Conservation (phyloP, 37 sponge, comb jelly and placozoan species). For the Eunapius fragilis region DNA sequence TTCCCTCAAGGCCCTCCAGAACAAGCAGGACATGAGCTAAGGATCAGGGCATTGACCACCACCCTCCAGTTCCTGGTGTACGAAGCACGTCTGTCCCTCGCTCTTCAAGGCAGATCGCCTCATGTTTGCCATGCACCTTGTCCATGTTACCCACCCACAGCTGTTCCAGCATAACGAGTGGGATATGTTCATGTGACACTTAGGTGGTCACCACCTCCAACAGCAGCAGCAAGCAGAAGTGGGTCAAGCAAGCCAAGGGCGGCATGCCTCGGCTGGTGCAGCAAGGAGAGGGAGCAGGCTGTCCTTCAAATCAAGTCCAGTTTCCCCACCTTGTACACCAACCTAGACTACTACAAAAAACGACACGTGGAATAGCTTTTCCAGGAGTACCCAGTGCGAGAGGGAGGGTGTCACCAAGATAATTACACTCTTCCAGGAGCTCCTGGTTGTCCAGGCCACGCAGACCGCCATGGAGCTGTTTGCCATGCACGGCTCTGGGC, state of each 20-base stretch:
- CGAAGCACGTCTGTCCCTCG: slow-evolving; percentile 80
- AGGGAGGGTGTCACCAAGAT: slow-evolving; percentile 68
- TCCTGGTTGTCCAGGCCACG: slow-evolving; percentile 86
- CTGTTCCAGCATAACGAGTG: slow-evolving; percentile 89
- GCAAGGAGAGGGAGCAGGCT: slow-evolving; percentile 56
- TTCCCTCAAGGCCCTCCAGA: slow-evolving; percentile 78
- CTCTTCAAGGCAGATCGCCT: slow-evolving; percentile 93
- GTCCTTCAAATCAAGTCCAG: slow-evolving; percentile 61
- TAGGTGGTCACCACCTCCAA: too few species aligned
- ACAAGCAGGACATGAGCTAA: slow-evolving; percentile 69
- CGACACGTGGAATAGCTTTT: slow-evolving; percentile 78
- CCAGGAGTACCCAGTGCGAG: slow-evolving; percentile 84
- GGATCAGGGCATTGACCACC: slow-evolving; percentile 64
- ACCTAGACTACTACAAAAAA: slow-evolving; percentile 68
- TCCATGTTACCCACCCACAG: slow-evolving; percentile 85
- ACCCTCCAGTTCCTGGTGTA: slow-evolving; percentile 81
- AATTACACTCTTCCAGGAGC: slow-evolving; percentile 87
- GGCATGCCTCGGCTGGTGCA: slow-evolving; percentile 83
- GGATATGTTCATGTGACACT: slow-evolving; percentile 79
- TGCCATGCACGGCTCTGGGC: slow-evolving; percentile 63
- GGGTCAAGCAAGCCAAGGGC: slow-evolving; percentile 49
- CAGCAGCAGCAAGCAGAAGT: slow-evolving; percentile 68
- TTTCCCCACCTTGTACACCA: slow-evolving; percentile 70
- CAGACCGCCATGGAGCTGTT: slow-evolving; percentile 89
- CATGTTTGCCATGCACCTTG: slow-evolving; percentile 94